These are phyloP conservation scores for Lerista edwardsae DNA, from an alignment of 2,797 vertebrate genomes.

Conservation along the genomic window DNA sequence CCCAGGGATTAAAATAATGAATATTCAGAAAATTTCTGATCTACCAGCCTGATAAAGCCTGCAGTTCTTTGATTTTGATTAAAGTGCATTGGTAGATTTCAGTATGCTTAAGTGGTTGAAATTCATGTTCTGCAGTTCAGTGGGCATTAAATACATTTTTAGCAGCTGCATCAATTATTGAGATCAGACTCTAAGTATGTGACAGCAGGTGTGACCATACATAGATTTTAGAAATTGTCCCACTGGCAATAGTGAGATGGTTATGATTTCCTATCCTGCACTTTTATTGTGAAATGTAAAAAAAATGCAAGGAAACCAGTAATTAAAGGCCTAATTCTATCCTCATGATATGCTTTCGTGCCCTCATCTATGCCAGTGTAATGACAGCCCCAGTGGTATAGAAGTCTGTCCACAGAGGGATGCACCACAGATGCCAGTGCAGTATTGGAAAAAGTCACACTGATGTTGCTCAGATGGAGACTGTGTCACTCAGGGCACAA, in stretches of 20 bases:
- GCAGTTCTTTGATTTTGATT: neutral
- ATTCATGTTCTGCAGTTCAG: neutral
- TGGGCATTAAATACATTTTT: neutral
- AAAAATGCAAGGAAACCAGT: neutral
- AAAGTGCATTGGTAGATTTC: neutral
- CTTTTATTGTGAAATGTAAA: constrained; percentile 49
- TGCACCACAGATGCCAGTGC: too few relatives aligned
- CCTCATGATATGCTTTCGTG: too few relatives aligned
- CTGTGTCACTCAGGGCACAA: too few relatives aligned
- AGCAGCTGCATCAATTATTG: neutral
- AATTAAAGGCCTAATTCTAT: too few relatives aligned
- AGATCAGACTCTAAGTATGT: neutral
- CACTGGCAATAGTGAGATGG: neutral
- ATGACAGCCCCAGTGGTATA: too few relatives aligned
- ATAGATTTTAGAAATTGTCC: neutral
- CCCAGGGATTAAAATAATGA: constrained; percentile 19
- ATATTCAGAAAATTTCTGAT: neutral
- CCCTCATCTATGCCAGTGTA: too few relatives aligned
- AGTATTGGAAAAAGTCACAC: too few relatives aligned
- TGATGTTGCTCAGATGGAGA: too few relatives aligned
- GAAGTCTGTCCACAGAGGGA: too few relatives aligned
- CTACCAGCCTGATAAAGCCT: neutral
- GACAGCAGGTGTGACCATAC: neutral
- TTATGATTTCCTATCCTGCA: neutral
- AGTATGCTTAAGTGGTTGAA: neutral